Evolutionary conservation across 2,113 vertebrate species (phyloP).

Genomic region (Jacana jacana): DNA sequence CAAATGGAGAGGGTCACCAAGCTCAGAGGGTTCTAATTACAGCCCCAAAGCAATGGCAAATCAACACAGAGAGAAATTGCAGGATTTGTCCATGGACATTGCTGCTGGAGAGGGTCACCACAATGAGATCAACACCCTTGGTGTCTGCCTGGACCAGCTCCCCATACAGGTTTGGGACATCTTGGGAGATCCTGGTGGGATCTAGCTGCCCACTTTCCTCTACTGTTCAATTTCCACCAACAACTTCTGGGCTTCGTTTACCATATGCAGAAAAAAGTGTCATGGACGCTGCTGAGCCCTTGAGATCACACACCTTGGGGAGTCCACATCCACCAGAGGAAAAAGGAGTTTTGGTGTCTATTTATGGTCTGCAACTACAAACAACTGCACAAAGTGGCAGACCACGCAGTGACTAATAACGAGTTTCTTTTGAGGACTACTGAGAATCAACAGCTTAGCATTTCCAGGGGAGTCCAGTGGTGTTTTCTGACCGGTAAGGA

Average conservation of each 20-base stretch:
- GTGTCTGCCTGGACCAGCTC: not conserved
- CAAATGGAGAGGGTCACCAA: not conserved
- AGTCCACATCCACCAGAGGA: not conserved
- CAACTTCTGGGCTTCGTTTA: not conserved
- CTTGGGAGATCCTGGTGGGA: accelerated
- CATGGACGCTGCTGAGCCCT: not conserved
- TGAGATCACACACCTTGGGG: accelerated
- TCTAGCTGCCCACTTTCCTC: not conserved
- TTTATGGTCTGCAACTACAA: not conserved
- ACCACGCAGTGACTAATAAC: accelerated
- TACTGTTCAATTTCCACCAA: not conserved
- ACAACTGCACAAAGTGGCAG: not conserved
- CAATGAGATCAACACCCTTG: accelerated
- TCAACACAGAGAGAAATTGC: not conserved
- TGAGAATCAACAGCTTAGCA: not conserved
- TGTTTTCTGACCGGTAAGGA: not conserved
- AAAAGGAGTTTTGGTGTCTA: accelerated
- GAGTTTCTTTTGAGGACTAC: not conserved
- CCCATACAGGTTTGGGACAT: not conserved
- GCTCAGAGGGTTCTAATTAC: not conserved
- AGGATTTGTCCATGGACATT: not conserved
- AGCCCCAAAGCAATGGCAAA: not conserved
- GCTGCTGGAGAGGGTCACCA: not conserved
- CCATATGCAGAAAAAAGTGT: not conserved
- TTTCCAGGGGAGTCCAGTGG: not conserved